These are phyloP conservation scores for Sitodiplosis mosellana DNA, from an alignment of 1,140 invertebrate species.

Conservation along the genomic window DNA sequence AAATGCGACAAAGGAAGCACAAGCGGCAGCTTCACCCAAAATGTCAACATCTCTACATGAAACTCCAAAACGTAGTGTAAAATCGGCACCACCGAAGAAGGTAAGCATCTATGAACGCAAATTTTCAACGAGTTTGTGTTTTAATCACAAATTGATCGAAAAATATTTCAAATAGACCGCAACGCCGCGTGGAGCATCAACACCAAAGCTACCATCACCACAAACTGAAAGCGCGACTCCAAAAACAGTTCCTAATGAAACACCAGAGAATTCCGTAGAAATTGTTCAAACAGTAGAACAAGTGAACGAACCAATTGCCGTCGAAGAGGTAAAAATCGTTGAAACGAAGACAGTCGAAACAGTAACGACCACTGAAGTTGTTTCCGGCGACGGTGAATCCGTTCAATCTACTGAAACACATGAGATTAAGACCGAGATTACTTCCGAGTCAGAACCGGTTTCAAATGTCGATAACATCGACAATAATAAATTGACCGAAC, in stretches of 20 bases:
- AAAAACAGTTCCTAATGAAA: not conserved
- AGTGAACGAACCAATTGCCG: no score
- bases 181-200: not conserved
- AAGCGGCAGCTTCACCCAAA: constrained; percentile 5
- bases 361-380: not conserved
- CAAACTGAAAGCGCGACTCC: not conserved
- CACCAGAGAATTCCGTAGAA: not conserved
- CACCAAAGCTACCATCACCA: not conserved
- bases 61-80: not conserved
- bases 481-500: not conserved
- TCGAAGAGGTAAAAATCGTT: no score
- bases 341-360: not conserved
- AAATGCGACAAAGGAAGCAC: constrained; percentile 7
- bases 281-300: not conserved
- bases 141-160: no score
- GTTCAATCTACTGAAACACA: not conserved
- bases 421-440: constrained; percentile 1
- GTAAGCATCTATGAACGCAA: not conserved
- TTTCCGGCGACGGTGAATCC: not conserved
- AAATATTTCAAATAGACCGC: not conserved
- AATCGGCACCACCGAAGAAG: not conserved
- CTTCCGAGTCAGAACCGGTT: constrained; percentile 9
- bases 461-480: constrained; percentile 7
- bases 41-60: not conserved
- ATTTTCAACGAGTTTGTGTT: not conserved